These are phyloP conservation scores for Hozukius guyotensis DNA, from an alignment of 2,797 vertebrate species.

Conservation along the genomic window DNA sequence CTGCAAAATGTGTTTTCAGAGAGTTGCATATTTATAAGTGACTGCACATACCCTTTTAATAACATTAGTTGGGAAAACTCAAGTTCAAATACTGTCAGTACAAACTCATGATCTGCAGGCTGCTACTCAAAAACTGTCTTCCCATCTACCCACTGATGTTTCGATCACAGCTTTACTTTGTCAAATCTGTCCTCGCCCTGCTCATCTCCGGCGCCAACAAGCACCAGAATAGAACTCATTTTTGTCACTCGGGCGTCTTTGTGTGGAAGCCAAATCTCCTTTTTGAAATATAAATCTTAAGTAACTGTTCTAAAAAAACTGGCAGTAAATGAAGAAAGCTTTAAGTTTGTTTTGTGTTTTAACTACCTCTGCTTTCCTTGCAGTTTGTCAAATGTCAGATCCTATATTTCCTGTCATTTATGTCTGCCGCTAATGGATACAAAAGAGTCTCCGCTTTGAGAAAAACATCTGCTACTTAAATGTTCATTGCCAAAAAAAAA, in stretches of 20 bases:
- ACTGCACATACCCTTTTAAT: constrained; percentile 4
- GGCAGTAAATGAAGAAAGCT: constrained; percentile 9
- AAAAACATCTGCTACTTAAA: neutral
- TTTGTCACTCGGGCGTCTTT: constrained; percentile 25
- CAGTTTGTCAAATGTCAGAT: constrained; percentile 13
- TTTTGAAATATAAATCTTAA: constrained; percentile 31
- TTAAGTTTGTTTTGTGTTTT: neutral
- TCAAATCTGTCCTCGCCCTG: constrained; percentile 31
- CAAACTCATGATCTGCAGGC: constrained; percentile 26
- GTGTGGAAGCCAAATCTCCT: constrained; percentile 23
- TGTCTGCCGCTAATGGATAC: neutral
- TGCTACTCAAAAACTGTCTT: constrained; percentile 35
- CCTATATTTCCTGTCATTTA: neutral
- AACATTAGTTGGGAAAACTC: constrained; percentile 1
- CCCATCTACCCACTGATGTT: constrained; percentile 40
- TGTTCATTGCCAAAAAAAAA: neutral
- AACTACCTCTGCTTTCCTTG: constrained; percentile 4
- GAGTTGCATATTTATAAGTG: neutral
- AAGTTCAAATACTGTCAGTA: constrained; percentile 22
- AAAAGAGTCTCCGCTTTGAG: neutral
- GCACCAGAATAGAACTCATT: constrained; percentile 42
- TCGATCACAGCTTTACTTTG: constrained; percentile 47
- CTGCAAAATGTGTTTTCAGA: neutral
- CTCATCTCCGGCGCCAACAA: constrained; percentile 30
- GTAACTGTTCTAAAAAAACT: constrained; percentile 22